Evolutionary conservation across 2,113 vertebrate genomes (phyloP), one percentile per base, ranked within the genome.

Genomic region (Puffinus mauretanicus): DNA sequence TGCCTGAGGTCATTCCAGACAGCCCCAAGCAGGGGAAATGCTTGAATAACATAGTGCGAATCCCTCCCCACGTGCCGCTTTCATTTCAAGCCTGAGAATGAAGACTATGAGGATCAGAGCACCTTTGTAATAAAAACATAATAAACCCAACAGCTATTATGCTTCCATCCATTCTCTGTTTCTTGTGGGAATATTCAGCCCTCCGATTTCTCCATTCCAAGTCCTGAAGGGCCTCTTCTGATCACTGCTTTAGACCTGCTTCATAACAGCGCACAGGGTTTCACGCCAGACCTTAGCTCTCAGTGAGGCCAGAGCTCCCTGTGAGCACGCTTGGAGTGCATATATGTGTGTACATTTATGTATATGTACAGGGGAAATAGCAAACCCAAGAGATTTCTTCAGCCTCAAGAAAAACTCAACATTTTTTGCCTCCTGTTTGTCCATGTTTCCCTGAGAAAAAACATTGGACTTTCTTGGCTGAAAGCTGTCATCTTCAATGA

Each of bases 401-500:
- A 86, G 82, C 13, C 40, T 16, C 38, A 2, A 29, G 5, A 61
- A 73, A 87, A 72, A 4, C 54, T 73, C 22, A 55, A 27, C 21
- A 36, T 47, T 44, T 95, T 85, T 86, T 88, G 29, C 70, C 71
- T 93, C 67, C 38, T 81, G 54, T 85, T 88, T 77, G 14, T 72
- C 73, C 73, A 67, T 44, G 19, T 70, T 91, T 93, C 32, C 6
- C 42, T 8, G 47, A 77, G 69, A 19, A 92, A 92, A 62, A 81
- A 34, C 3, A n/a, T 69, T 82, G 81, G 84, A 80, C 76, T 86
- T 94, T 36, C 71, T 94, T 90, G 84, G 86, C 71, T 93, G 79
- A 96, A 96, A 97, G 84, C 91, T 96, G 93, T 97, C 95, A 97
- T 95, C 87, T 94, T 91, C 91, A 88, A 71, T 82, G 91, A 96